phyloP scores from a whole-genome alignment of 2,888 invertebrate species.

The Elmis aenea region DNA sequence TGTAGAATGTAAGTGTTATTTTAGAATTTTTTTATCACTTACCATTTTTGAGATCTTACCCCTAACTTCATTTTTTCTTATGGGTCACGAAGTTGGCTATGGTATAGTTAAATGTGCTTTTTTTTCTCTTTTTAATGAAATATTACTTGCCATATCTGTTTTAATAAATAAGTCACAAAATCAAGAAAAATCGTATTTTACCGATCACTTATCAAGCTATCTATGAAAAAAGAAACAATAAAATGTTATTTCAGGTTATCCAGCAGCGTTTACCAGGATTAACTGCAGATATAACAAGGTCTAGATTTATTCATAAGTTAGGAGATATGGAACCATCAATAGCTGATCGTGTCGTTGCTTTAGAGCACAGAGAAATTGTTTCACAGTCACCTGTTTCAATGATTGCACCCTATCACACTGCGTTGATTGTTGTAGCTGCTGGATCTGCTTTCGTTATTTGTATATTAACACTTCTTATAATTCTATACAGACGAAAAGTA shows the following conservation, averaged over 20 bases:
- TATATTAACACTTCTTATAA: constrained; percentile 67
- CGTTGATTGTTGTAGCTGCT: constrained; percentile 70
- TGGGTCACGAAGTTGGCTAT: too few species aligned
- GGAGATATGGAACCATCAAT: constrained; percentile 38
- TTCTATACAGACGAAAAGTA: constrained; percentile 65
- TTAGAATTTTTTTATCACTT: too few species aligned
- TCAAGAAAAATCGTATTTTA: too few species aligned
- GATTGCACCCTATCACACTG: constrained; percentile 69
- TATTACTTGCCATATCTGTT: too few species aligned
- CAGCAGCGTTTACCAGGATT: constrained; percentile 51
- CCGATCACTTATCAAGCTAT: too few species aligned
- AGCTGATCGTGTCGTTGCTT: constrained; percentile 46
- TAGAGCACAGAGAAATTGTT: constrained; percentile 64
- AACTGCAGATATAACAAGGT: constrained; percentile 59
- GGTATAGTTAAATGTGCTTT: too few species aligned
- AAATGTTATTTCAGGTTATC: constrained; percentile 41
- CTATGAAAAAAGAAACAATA: too few species aligned
- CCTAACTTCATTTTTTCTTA: too few species aligned
- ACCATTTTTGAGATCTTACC: too few species aligned
- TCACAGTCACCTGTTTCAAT: constrained; percentile 64
- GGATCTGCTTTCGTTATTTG: constrained; percentile 77
- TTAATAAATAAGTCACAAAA: too few species aligned
- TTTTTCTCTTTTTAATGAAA: too few species aligned
- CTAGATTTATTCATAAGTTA: constrained; percentile 56
- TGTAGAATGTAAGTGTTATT: too few species aligned